Evolutionary conservation across 2,888 invertebrate genomes (phyloP).

Genomic region (Sinelater perroti): DNA sequence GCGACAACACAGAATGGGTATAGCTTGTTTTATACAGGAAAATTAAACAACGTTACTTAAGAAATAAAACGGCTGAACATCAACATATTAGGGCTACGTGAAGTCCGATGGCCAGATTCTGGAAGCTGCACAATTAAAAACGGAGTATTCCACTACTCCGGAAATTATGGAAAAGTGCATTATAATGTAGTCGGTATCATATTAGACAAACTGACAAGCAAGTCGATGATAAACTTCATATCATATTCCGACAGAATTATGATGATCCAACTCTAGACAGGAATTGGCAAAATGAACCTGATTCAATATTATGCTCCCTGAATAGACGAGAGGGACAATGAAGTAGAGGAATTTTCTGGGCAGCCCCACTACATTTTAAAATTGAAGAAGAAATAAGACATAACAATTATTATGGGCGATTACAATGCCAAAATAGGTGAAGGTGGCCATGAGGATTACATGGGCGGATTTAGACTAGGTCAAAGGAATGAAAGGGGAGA

Average conservation of each 20-base stretch:
- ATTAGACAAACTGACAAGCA: neutral
- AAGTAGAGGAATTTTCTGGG: no score
- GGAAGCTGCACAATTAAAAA: neutral
- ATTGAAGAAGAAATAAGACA: no score
- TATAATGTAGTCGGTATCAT: neutral
- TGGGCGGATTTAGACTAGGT: constrained; percentile 1
- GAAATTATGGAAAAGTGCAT: neutral
- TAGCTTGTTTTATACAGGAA: constrained; percentile 5
- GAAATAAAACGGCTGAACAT: neutral
- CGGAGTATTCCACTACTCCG: constrained; percentile 2
- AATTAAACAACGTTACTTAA: constrained; percentile 4
- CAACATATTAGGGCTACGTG: neutral
- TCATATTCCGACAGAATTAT: no score
- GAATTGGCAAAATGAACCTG: no score
- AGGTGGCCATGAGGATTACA: no score
- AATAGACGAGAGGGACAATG: no score
- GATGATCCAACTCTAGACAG: neutral
- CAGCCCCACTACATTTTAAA: no score
- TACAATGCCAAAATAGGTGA: neutral
- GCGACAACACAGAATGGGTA: no score
- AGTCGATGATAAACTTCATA: no score
- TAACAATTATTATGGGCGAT: neutral
- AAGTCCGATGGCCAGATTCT: neutral
- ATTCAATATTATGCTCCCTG: no score
- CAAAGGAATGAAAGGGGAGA: neutral